These are phyloP conservation scores for Drosophila neonasuta DNA, from an alignment of 2,888 invertebrate genomes.

Conservation along the genomic window DNA sequence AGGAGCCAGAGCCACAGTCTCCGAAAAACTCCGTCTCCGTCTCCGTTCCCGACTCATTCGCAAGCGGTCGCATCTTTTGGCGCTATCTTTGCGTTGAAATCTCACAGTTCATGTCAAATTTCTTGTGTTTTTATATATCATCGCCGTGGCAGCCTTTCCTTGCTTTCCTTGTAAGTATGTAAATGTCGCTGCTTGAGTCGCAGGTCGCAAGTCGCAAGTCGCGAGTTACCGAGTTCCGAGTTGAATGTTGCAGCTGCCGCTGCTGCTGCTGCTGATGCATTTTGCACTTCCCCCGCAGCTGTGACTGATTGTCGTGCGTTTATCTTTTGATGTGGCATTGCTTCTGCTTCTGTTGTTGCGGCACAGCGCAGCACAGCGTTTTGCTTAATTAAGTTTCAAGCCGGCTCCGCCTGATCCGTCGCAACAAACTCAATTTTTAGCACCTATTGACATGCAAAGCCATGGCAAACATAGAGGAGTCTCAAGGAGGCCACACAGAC, in stretches of 20 bases:
- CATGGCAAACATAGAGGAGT: not conserved
- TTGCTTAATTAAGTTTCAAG: slow-evolving; percentile 72
- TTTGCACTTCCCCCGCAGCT: slow-evolving; percentile 63
- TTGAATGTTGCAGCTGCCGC: slow-evolving; percentile 18
- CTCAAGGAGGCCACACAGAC: slow-evolving; percentile 8
- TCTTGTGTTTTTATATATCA: slow-evolving; percentile 78
- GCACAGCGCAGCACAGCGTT: slow-evolving; percentile 26
- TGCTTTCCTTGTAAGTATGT: slow-evolving; percentile 77
- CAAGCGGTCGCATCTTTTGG: slow-evolving; percentile 74
- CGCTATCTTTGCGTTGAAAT: slow-evolving; percentile 76
- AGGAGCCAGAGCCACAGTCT: slow-evolving; percentile 51
- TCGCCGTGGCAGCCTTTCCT: slow-evolving; percentile 59
- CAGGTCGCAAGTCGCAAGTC: slow-evolving; percentile 33
- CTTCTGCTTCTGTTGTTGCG: slow-evolving; percentile 61
- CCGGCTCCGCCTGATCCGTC: slow-evolving; percentile 54
- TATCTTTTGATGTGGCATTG: slow-evolving; percentile 75
- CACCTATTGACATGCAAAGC: slow-evolving; percentile 75
- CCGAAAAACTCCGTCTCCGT: slow-evolving; percentile 2
- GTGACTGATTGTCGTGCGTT: slow-evolving; percentile 79
- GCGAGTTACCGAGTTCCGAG: slow-evolving; percentile 22
- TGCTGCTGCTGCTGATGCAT: slow-evolving; percentile 58
- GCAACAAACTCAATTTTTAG: slow-evolving; percentile 64
- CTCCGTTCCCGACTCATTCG: slow-evolving; percentile 48
- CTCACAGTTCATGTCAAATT: slow-evolving; percentile 77
- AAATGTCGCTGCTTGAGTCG: slow-evolving; percentile 52